phyloP scores from a whole-genome alignment of 2,797 vertebrate species.

The Borostomias antarcticus region DNA sequence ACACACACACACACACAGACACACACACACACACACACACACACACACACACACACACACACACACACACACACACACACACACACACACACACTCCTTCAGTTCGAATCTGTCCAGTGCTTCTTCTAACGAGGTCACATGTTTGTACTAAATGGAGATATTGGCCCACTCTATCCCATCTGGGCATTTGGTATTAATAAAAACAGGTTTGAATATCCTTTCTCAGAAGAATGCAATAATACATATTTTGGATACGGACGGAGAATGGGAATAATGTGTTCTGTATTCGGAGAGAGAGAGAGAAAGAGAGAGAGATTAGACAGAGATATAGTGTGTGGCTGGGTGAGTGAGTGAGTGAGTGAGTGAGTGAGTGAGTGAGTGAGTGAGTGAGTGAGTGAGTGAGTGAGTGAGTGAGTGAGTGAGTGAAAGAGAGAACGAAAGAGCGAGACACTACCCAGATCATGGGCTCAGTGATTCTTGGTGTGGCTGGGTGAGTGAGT shows the following conservation, averaged over 20 bases:
- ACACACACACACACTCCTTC: not conserved
- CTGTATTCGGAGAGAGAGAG: not conserved
- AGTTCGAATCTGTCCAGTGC: no score
- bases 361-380: no score
- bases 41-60: conserved; percentile 2
- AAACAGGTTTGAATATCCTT: not conserved
- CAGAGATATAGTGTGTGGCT: no score
- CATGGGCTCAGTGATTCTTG: no score
- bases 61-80: not conserved
- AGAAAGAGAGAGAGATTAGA: not conserved
- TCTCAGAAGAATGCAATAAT: not conserved
- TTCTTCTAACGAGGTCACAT: not conserved
- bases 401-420: no score
- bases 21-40: not conserved
- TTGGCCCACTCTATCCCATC: conserved; percentile 27
- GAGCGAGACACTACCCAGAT: no score
- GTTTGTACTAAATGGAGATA: conserved; percentile 23
- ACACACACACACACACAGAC: no score
- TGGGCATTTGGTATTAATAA: conserved; percentile 10
- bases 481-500: conserved; percentile 8
- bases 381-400: no score
- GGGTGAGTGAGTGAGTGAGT: no score
- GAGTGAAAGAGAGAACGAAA: no score
- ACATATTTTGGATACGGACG: not conserved
- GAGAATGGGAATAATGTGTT: conserved; percentile 4